Base-by-base conservation (phyloP, 2,113 vertebrate genomes). In the Takifugu flavidus region DNA sequence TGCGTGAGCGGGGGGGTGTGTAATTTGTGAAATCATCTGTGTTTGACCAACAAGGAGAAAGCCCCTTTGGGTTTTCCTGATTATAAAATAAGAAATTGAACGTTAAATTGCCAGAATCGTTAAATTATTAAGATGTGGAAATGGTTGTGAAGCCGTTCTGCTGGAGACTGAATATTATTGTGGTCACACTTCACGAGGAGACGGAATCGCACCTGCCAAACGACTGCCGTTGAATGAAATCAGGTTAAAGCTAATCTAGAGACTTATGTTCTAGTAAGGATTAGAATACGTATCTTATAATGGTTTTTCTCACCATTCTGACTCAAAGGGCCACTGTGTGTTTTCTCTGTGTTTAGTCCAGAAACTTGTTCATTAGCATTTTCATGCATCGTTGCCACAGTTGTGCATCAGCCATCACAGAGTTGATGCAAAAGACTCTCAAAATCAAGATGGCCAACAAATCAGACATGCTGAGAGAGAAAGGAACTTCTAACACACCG, bases 201-300 rank as follows among this genome's bases (percentile, higher is more conserved):
- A 89, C 79, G 88, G 82, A 89, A 89, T 90, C 61, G 47, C 89
- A 90, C 90, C 89, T 91, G 91, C 93, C 92, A 90, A 56, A 53
- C 62, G 66, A 59, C 49, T 1, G 74, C 53, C 12, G 89, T 91
- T 87, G 90, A 86, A 91, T 92, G 83, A 90, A 87, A 86, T 86
- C 90, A 91, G 90, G 93, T 94, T 91, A 92, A 31, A 4, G 29
- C 29, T 3, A 31, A 31, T 6, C 29, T 4, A 20, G 29, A 31
- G 29, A 31, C 29, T 31, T 31, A 6, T 1, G 3, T 4, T 6
- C 29, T 4, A 31, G 29, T 6, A 31, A 31, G 7, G 34, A 6
- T 39, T 2, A 10, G 8, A 39, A 8, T 39, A 39, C 2, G 7
- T 39, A 8, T 6, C 2, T 39, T 39, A 20, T 20, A 20, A 20